Evolutionary conservation across 2,888 invertebrate species (phyloP).

Genomic region (Diplolepis rosae): DNA sequence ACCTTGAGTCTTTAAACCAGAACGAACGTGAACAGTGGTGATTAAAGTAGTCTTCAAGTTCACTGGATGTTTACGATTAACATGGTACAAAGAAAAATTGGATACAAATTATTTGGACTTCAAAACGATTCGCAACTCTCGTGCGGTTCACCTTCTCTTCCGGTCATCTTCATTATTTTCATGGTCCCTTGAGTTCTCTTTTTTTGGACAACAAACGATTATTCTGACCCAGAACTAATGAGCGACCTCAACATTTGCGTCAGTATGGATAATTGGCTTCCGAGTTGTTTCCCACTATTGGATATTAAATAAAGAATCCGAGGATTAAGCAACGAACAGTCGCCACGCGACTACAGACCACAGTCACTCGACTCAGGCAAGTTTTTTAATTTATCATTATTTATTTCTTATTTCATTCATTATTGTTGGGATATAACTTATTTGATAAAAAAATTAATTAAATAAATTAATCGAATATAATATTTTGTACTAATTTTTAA

Average conservation of each 20-base stretch:
- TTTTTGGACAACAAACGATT: background rate
- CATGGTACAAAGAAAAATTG: slow-evolving; percentile 11
- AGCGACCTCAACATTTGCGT: slow-evolving; percentile 3
- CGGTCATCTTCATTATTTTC: slow-evolving; percentile 3
- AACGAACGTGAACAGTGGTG: background rate
- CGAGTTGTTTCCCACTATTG: slow-evolving; percentile 23
- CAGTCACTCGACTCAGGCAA: background rate
- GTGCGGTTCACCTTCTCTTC: slow-evolving; percentile 4
- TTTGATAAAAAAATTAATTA: too few relatives aligned
- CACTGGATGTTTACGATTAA: background rate
- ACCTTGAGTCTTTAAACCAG: background rate
- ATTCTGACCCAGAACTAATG: background rate
- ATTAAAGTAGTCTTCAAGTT: background rate
- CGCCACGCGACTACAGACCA: slow-evolving; percentile 32
- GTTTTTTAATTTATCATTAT: background rate
- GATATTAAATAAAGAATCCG: slow-evolving; percentile 9
- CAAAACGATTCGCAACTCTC: slow-evolving; percentile 2
- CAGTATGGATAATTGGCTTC: slow-evolving; percentile 6
- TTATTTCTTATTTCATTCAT: too few relatives aligned
- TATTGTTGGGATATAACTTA: too few relatives aligned
- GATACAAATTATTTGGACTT: background rate
- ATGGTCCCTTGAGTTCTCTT: background rate
- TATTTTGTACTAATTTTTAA: too few relatives aligned
- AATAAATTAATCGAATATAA: too few relatives aligned
- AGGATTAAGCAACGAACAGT: slow-evolving; percentile 35